Evolutionary conservation across 2,113 vertebrate species (phyloP).

Genomic region (Nymphicus hollandicus): DNA sequence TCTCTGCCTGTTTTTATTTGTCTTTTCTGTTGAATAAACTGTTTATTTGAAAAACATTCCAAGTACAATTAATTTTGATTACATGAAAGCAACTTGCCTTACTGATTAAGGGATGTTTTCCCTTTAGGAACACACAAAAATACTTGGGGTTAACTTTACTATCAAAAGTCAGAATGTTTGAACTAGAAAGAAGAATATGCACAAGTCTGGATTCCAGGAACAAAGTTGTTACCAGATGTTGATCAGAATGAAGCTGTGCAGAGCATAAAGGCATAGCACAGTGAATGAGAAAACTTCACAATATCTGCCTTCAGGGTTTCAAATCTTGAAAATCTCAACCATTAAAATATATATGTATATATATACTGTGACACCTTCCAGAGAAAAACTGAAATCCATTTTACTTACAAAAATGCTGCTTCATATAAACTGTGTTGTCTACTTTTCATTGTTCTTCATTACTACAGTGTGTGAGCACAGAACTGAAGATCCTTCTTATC

Average conservation of each 20-base stretch:
- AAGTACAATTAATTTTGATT: constrained; percentile 32
- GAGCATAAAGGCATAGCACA: background rate
- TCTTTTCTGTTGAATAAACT: background rate
- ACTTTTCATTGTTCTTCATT: background rate
- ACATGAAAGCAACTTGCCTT: background rate
- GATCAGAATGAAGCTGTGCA: background rate
- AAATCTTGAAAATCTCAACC: background rate
- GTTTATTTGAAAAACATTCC: constrained; percentile 13
- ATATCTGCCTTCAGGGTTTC: background rate
- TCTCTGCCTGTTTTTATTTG: background rate
- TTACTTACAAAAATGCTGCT: background rate
- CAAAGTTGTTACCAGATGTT: constrained; percentile 48
- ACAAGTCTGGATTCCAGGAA: background rate
- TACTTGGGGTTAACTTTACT: constrained; percentile 33
- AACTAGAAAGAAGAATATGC: background rate
- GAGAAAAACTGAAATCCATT: background rate
- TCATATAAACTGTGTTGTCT: fast-evolving
- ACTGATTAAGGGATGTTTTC: constrained; percentile 32
- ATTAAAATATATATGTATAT: no score
- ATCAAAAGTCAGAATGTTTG: constrained; percentile 4
- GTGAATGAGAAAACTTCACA: background rate
- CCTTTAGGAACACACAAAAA: background rate
- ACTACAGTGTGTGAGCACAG: background rate
- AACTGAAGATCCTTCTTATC: background rate
- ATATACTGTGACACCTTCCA: background rate